Base-by-base conservation (phyloP, 2,113 vertebrate species). In the Chaenocephalus aceratus region DNA sequence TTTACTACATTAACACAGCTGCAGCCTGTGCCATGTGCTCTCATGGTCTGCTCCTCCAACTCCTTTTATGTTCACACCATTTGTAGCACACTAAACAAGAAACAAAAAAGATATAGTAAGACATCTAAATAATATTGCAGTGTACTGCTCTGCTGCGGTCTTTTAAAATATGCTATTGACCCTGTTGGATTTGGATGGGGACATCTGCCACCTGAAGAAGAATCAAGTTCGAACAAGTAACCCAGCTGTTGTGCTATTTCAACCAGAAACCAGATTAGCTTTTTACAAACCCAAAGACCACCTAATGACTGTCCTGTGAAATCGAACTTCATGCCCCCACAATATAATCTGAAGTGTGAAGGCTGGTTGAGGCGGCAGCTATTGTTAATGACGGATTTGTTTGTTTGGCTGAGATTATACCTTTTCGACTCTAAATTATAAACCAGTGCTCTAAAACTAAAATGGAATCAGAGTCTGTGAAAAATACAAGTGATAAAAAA, bases 191-290 rank as follows among this genome's bases (percentile, higher is more conserved):
- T 36, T 36, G 36, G 36, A 36, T 36, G 36, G 36, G n/a, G 34
- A 62, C 67, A 64, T 83, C 56, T 77, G 62, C 30, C 6, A 48
- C 18, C 44, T 46, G n/a, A 48, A 72, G 48, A 30, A n/a, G 5
- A 53, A 72, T 80, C 21, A 3, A 48, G 61, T 57, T 41, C 46
- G 56, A 68, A n/a, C 36, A 4, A 45, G 49, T 23, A 6, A 49
- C 18, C 5, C 67, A 72, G 46, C 21, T 51, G 60, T 36, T 16
- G 14, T 23, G 46, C 15, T 82, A 14, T 78, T 68, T 73, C 26
- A 51, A 14, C 23, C 30, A 56, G n/a, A 68, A 49, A 68, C 6
- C 16, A 68, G 5, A 16, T 45, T 16, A n/a, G 26, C 5, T 49
- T 44, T 26, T 69, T 70, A 56, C 34, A 61, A 34, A 16, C 15